phyloP scores from a whole-genome alignment of 2,797 vertebrate genomes.

The Amniataba percoides region DNA sequence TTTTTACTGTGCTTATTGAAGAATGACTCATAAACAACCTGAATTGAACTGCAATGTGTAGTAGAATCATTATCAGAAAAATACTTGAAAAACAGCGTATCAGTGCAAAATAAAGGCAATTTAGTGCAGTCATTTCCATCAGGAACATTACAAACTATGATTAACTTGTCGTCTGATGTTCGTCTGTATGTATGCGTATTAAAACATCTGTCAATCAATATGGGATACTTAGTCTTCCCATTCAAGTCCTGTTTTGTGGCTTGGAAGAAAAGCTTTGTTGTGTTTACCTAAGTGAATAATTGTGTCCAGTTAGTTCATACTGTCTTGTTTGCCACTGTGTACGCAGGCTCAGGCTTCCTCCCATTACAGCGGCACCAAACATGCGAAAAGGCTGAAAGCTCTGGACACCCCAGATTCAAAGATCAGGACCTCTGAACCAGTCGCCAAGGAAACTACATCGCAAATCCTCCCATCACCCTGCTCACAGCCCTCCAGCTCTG shows the following conservation, averaged over 20 bases:
- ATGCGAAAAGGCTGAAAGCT: constrained; percentile 93
- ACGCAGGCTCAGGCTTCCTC: constrained; percentile 90
- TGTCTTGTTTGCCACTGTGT: constrained; percentile 66
- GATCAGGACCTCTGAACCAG: constrained; percentile 89
- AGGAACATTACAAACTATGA: neutral
- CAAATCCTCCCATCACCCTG: constrained; percentile 85
- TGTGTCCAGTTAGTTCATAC: neutral
- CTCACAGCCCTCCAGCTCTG: constrained; percentile 88
- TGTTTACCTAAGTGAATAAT: constrained; percentile 12
- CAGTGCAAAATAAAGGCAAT: neutral
- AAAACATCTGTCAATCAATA: neutral
- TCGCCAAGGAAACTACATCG: constrained; percentile 78
- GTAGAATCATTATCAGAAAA: neutral
- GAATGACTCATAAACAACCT: constrained; percentile 3
- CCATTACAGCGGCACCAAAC: constrained; percentile 94
- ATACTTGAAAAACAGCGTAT: neutral
- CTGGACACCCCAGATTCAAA: constrained; percentile 92
- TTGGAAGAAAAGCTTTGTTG: constrained; percentile 15
- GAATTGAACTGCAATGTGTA: neutral
- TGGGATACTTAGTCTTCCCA: neutral
- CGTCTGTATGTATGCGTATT: neutral
- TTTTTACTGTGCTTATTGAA: neutral
- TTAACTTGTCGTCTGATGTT: neutral
- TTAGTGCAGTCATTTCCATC: neutral
- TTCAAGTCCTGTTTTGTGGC: neutral